phyloP scores from a whole-genome alignment of 2,888 invertebrate species.

The Euspilapteryx auroguttella region DNA sequence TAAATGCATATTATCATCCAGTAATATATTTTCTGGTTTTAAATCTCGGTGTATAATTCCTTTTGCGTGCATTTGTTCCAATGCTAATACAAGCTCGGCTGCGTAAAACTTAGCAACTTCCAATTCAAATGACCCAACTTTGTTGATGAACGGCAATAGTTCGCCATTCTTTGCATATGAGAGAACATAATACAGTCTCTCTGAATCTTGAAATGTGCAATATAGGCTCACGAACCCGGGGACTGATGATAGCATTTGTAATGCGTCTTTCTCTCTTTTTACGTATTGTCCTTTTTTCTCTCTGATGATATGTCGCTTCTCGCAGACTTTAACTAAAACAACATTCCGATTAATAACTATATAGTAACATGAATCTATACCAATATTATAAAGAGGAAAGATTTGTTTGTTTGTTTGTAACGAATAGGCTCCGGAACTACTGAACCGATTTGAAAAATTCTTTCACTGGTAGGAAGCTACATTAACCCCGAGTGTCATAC shows the following conservation, averaged over 20 bases:
- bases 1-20: slow-evolving; percentile 95
- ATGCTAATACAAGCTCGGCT: slow-evolving; percentile 88
- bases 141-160: slow-evolving; percentile 87
- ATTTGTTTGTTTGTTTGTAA: too few relatives aligned
- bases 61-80: slow-evolving; percentile 87
- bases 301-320: slow-evolving; percentile 89
- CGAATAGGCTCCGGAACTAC: too few relatives aligned
- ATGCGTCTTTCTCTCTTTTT: slow-evolving; percentile 90
- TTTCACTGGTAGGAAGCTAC: too few relatives aligned
- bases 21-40: slow-evolving; percentile 96
- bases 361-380: too few relatives aligned
- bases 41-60: slow-evolving; percentile 94
- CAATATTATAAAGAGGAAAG: too few relatives aligned
- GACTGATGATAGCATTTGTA: slow-evolving; percentile 80
- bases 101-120: slow-evolving; percentile 92
- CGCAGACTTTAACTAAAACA: slow-evolving; percentile 93
- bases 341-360: too few relatives aligned
- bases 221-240: slow-evolving; percentile 93
- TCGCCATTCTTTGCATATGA: slow-evolving; percentile 96
- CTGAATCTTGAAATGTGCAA: slow-evolving; percentile 95
- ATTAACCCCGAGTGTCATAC: too few relatives aligned
- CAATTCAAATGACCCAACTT: slow-evolving; percentile 86
- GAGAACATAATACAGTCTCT: slow-evolving; percentile 92
- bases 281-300: slow-evolving; percentile 94
- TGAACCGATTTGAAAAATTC: too few relatives aligned